A percentile compares a stretch with the other conserved stretches of the same genome.
These are phyloP conservation scores for Lomographa bimaculata DNA, from an alignment of 2,888 invertebrate species.

Conservation along the genomic window DNA sequence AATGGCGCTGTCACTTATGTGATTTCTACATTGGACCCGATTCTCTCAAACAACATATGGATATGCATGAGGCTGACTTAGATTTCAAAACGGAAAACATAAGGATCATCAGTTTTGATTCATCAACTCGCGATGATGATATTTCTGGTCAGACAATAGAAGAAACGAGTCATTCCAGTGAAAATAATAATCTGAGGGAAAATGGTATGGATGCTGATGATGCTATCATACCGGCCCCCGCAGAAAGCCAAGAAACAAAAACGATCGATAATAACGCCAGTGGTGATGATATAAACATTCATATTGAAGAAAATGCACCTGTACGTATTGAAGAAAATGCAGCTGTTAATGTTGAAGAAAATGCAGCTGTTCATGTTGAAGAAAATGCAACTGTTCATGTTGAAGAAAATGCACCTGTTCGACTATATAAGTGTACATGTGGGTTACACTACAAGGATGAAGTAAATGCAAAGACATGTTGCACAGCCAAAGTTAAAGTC, in stretches of 20 bases:
- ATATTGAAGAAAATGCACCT: no score
- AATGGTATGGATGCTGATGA: no score
- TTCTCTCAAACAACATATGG: conserved; percentile 48
- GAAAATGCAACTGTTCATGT: no score
- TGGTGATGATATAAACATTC: no score
- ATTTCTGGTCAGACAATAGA: neutral
- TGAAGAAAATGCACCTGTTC: conserved; percentile 29
- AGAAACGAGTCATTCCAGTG: neutral
- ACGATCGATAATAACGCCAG: conserved; percentile 9
- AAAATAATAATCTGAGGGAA: neutral
- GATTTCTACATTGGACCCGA: conserved; percentile 47
- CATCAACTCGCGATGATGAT: neutral
- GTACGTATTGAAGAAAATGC: no score
- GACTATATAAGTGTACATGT: conserved; percentile 63
- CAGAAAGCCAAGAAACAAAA: neutral
- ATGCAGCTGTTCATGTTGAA: no score
- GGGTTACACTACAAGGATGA: conserved; percentile 57
- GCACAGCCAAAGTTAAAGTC: conserved; percentile 42
- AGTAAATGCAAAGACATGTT: conserved; percentile 47
- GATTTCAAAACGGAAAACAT: conserved; percentile 52
- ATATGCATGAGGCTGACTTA: conserved; percentile 50
- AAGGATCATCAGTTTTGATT: conserved; percentile 43
- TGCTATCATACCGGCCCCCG: no score
- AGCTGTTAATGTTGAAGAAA: no score
- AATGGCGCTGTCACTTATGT: conserved; percentile 52